These are phyloP conservation scores for Telmatherina bonti DNA, from an alignment of 2,797 vertebrate species.

Conservation along the genomic window DNA sequence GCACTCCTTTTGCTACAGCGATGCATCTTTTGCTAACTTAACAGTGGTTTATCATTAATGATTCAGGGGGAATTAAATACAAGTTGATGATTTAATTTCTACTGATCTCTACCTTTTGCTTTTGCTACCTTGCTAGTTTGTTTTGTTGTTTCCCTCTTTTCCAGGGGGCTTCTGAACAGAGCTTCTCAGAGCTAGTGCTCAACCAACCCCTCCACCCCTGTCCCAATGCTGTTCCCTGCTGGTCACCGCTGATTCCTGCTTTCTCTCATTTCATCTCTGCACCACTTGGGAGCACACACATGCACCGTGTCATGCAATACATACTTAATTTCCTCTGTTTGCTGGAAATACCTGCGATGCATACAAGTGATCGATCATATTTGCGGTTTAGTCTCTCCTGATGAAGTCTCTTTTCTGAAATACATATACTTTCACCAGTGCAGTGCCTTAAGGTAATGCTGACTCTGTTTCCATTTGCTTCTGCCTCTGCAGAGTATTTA, in stretches of 20 bases:
- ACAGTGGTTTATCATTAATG: conserved; percentile 54
- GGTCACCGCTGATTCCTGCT: conserved; percentile 89
- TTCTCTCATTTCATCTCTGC: conserved; percentile 95
- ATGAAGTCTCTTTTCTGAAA: conserved; percentile 15
- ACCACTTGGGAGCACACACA: conserved; percentile 69
- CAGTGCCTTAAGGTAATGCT: conserved; percentile 62
- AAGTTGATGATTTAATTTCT: conserved; percentile 59
- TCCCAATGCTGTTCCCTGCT: conserved; percentile 90
- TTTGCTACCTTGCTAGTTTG: conserved; percentile 73
- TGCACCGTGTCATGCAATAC: conserved; percentile 41
- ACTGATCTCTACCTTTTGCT: conserved; percentile 60
- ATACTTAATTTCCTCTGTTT: conserved; percentile 27
- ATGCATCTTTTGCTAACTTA: conserved; percentile 7
- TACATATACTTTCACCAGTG: conserved; percentile 34
- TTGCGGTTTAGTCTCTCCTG: conserved; percentile 12
- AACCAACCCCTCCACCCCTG: conserved; percentile 87
- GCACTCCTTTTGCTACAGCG: conserved; percentile 22
- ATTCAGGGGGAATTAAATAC: conserved; percentile 41
- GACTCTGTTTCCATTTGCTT: conserved; percentile 67
- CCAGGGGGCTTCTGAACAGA: conserved; percentile 91
- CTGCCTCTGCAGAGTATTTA: conserved; percentile 63
- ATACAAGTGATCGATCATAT: conserved; percentile 27
- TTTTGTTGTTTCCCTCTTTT: conserved; percentile 85
- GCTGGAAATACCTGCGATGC: conserved; percentile 36
- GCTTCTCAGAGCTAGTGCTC: conserved; percentile 72